Evolutionary conservation across 1,140 invertebrate genomes (phyloP).

Genomic region (Dryas iulia): DNA sequence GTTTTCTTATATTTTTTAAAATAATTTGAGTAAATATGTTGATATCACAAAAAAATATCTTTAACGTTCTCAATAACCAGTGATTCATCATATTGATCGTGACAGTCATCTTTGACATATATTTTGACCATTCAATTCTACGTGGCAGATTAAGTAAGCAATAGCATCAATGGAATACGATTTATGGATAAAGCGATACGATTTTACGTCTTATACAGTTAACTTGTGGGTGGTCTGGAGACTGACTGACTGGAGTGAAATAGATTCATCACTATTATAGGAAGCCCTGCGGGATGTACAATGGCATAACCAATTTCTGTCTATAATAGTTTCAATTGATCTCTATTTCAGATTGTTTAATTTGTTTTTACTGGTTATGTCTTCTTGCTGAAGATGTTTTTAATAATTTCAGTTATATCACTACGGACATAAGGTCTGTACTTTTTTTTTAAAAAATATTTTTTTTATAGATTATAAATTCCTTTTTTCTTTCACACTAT

Average conservation of each 20-base stretch:
- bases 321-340: constrained; percentile 36
- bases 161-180: constrained; percentile 4
- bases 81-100: background rate
- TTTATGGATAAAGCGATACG: constrained; percentile 36
- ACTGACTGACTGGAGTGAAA: constrained; percentile 42
- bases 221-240: constrained; percentile 58
- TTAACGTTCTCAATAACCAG: too few species aligned
- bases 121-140: constrained; percentile 1
- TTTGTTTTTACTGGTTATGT: background rate
- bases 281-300: constrained; percentile 40
- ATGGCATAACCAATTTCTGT: constrained; percentile 39
- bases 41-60: too few species aligned
- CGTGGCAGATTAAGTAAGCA: background rate
- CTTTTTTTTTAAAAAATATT: too few species aligned
- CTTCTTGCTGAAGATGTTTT: too few species aligned
- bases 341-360: constrained; percentile 26
- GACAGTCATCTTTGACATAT: background rate
- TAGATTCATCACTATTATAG: constrained; percentile 61
- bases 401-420: too few species aligned
- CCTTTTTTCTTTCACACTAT: too few species aligned
- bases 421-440: too few species aligned
- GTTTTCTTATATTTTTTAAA: background rate
- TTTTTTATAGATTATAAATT: too few species aligned
- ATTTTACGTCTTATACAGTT: constrained; percentile 48
- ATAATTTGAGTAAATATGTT: too few species aligned